These are phyloP conservation scores for Mus pahari DNA, from an alignment of 2,113 vertebrate species.

Conservation along the genomic window DNA sequence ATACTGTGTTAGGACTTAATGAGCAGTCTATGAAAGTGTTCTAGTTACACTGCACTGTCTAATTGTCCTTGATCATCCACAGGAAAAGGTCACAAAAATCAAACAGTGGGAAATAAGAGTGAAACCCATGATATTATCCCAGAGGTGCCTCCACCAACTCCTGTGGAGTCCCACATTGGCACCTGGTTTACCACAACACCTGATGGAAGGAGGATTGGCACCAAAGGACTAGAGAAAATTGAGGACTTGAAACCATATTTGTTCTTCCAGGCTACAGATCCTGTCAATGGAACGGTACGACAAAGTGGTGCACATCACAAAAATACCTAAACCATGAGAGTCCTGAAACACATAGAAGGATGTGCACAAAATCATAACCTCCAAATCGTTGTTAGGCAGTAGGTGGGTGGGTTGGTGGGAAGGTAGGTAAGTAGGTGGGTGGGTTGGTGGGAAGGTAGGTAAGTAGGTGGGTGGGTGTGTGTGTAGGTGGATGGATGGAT, in stretches of 20 bases:
- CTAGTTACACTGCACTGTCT: conserved; percentile 27
- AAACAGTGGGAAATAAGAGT: conserved; percentile 54
- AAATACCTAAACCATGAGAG: not conserved
- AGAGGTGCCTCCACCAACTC: conserved; percentile 24
- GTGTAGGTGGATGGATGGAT: not conserved
- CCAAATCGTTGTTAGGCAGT: conserved; percentile 17
- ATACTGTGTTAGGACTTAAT: not conserved
- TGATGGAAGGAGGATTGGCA: conserved; percentile 89
- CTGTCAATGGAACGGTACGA: conserved; percentile 90
- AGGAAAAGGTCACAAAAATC: conserved; percentile 80
- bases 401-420: not conserved
- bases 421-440: not conserved
- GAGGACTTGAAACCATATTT: conserved; percentile 84
- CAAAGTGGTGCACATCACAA: not conserved
- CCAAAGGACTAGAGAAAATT: conserved; percentile 84
- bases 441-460: not conserved
- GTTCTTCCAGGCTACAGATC: conserved; percentile 90
- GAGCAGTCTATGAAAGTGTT: not conserved
- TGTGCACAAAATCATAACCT: not conserved
- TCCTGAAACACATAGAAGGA: not conserved
- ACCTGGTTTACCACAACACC: conserved; percentile 94
- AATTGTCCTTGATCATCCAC: conserved; percentile 51
- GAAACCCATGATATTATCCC: conserved; percentile 73
- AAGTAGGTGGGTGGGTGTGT: not conserved
- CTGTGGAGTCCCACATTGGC: conserved; percentile 73